Base-by-base conservation (phyloP, 2,888 invertebrate genomes). In the Allolobophora icterica region DNA sequence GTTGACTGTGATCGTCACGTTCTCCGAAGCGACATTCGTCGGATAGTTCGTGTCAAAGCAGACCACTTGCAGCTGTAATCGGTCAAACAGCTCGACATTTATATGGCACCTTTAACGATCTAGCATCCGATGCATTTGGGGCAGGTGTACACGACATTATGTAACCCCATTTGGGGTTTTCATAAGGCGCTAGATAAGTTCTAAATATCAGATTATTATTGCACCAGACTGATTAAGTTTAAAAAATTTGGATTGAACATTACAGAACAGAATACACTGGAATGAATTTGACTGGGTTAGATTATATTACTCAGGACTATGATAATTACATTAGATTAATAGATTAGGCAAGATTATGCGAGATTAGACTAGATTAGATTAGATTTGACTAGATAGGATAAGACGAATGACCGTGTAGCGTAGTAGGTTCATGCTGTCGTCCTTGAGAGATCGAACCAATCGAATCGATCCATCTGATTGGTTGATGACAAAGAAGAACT, bases 11-110 rank as follows among this genome's bases (percentile, higher is more conserved):
- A 94, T 93, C 34, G 93, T 94, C 38, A 94, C 93, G n/a, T 93
- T 94, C 4, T 94, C 93, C 38, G 93, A 93, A 35, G 93, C 94
- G 45, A 71, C 90, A 34, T 92, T 92, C 45, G 90, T 92, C 11
- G 94, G 94, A 90, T 94, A 94, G 19, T 92, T 93, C 6, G 92
- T 92, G 92, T 95, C 94, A 90, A 93, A 94, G 15, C 93, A 94
- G n/a, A 93, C 91, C 4, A 94, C 90, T 58, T 91, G 58, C 33
- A 94, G 91, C 93, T 94, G 91, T 19, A 90, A 90, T 33, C 30
- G 33, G 35, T 17, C 89, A 91, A 71, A 71, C 71, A 71, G 30
- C 0, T 30, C 8, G 71, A 71, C 71, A 71, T 71, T 30, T n/a
- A 71, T 71, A n/a, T n/a, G n/a, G n/a, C 5, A 8, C n/a, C n/a